Evolutionary conservation across 2,797 vertebrate genomes (phyloP).

Genomic region (Graptemys geographica): DNA sequence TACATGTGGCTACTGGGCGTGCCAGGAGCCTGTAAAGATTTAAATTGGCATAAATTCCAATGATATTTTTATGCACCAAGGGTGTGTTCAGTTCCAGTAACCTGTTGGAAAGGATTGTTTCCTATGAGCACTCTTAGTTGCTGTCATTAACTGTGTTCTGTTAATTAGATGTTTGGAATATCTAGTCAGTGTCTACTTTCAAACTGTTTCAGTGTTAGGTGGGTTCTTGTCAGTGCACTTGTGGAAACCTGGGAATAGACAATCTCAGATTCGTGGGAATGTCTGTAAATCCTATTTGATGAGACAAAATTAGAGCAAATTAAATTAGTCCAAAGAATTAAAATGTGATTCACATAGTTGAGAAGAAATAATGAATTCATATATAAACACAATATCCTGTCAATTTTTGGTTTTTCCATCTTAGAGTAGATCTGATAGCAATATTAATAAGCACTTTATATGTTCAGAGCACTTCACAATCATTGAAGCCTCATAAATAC

Average conservation of each 20-base stretch:
- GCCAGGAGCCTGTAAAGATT: slow-evolving; percentile 6
- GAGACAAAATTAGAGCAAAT: not conserved
- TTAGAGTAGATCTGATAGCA: not conserved
- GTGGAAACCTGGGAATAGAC: not conserved
- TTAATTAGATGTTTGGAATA: not conserved
- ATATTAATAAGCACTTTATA: not conserved
- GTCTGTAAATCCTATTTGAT: not conserved
- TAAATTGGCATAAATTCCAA: not conserved
- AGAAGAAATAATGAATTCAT: not conserved
- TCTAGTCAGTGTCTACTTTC: not conserved
- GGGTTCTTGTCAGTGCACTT: not conserved
- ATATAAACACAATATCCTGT: not conserved
- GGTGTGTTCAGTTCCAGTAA: not conserved
- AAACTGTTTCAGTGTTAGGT: not conserved
- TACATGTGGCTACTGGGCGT: not conserved
- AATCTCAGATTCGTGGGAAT: not conserved
- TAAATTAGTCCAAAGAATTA: not conserved
- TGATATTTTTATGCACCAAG: rapidly evolving
- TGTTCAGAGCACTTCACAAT: not conserved
- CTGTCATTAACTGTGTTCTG: not conserved
- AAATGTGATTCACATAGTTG: not conserved
- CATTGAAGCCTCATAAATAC: rapidly evolving
- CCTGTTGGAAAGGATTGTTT: not conserved
- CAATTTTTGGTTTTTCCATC: not conserved
- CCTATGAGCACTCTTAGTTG: not conserved